Conservation (phyloP, 2,888 invertebrate species). For the Cephus pygmeus region DNA sequence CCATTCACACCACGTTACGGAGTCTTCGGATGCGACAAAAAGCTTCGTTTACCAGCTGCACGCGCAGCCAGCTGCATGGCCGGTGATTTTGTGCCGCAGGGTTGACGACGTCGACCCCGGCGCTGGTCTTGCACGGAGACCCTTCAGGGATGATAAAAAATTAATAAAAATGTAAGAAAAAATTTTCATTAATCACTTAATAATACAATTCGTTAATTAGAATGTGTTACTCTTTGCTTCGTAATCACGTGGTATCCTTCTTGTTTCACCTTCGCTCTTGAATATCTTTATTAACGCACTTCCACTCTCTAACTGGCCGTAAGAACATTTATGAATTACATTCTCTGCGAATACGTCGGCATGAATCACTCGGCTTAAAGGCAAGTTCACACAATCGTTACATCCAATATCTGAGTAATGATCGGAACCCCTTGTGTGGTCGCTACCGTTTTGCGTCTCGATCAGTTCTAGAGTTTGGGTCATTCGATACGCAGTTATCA, state of each 20-base stretch:
- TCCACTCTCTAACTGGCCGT: neutral
- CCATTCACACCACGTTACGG: conserved; percentile 17
- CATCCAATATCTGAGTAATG: neutral
- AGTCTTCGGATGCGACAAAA: conserved; percentile 11
- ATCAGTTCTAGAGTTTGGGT: neutral
- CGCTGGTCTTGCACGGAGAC: neutral
- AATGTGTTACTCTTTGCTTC: neutral
- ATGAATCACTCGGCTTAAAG: neutral
- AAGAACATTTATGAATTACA: neutral
- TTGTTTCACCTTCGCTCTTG: neutral
- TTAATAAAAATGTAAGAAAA: neutral
- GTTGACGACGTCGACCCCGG: neutral
- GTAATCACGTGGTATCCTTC: neutral
- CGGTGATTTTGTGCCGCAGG: neutral
- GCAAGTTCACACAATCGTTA: neutral
- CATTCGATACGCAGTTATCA: neutral
- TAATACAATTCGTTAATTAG: neutral
- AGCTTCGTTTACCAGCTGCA: conserved; percentile 13
- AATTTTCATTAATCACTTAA: neutral
- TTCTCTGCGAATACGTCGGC: neutral
- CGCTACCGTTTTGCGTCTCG: neutral
- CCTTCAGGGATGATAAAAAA: neutral
- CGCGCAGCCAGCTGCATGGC: neutral
- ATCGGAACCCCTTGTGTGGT: neutral
- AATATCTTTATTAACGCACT: neutral